A percentile compares a stretch with the other conserved stretches of the same genome.
Evolutionary conservation across 2,888 invertebrate species (phyloP).

Genomic region (Bhutanitis thaidina): DNA sequence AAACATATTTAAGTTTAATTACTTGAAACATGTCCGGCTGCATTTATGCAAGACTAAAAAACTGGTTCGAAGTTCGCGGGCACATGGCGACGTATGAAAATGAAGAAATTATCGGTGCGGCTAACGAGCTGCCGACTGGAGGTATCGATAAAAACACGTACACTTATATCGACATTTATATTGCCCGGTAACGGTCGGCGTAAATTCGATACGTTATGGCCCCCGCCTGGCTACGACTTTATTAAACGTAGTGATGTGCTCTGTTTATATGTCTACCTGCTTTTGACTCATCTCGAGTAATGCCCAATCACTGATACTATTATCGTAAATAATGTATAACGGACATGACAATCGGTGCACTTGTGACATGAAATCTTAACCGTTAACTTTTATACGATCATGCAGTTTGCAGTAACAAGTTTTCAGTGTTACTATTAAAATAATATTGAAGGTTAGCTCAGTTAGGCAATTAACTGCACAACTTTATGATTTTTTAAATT

Average conservation of each 20-base stretch:
- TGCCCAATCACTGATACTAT: slow-evolving; percentile 38
- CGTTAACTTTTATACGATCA: slow-evolving; percentile 35
- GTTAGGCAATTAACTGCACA: slow-evolving; percentile 10
- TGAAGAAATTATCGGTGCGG: slow-evolving; percentile 60
- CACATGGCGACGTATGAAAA: slow-evolving; percentile 40
- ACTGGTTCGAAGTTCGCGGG: slow-evolving; percentile 40
- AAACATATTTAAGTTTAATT: slow-evolving; percentile 37
- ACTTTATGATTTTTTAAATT: slow-evolving; percentile 17
- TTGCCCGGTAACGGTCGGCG: slow-evolving; percentile 49
- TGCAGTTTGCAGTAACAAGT: slow-evolving; percentile 11
- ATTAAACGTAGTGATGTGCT: slow-evolving; percentile 52
- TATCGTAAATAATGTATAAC: slow-evolving; percentile 46
- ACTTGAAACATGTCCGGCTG: slow-evolving; percentile 31
- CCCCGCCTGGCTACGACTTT: slow-evolving; percentile 50
- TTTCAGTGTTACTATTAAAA: slow-evolving; percentile 19
- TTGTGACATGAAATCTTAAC: slow-evolving; percentile 34
- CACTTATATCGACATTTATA: slow-evolving; percentile 62
- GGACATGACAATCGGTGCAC: slow-evolving; percentile 35
- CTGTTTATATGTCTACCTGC: slow-evolving; percentile 43
- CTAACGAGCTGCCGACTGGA: slow-evolving; percentile 55
- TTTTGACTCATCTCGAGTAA: slow-evolving; percentile 40
- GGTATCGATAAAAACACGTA: slow-evolving; percentile 62
- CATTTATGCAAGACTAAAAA: slow-evolving; percentile 39
- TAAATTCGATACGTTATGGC: slow-evolving; percentile 60
- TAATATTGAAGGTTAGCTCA: slow-evolving; percentile 15